A percentile compares a stretch with the other conserved stretches of the same genome.
phyloP scores from a whole-genome alignment of 2,113 vertebrate species.

The Oriolus oriolus region DNA sequence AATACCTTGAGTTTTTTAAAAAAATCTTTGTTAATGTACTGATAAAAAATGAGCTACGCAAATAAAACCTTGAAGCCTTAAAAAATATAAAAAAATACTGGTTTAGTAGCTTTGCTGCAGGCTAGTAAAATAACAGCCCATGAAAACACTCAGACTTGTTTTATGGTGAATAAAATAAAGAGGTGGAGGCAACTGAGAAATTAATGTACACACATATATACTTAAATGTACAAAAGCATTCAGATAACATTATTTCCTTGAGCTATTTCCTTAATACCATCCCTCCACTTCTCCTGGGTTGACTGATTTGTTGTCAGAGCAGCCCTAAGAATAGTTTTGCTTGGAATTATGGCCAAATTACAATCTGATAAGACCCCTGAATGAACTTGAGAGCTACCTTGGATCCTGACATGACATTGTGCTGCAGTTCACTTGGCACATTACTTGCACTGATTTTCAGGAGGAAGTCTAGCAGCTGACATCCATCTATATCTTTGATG shows the following conservation, averaged over 20 bases:
- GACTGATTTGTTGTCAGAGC: background rate
- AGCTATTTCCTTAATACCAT: background rate
- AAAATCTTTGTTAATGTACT: background rate
- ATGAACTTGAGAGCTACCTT: background rate
- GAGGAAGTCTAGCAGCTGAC: background rate
- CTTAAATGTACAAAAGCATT: background rate
- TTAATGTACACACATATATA: background rate
- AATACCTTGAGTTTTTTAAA: background rate
- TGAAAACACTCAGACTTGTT: background rate
- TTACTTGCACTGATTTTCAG: background rate
- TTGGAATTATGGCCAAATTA: background rate
- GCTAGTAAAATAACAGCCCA: background rate
- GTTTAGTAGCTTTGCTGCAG: background rate
- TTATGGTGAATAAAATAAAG: background rate
- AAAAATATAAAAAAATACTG: background rate
- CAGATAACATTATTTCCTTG: background rate
- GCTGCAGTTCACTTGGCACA: background rate
- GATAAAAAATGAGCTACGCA: background rate
- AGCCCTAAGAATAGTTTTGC: background rate
- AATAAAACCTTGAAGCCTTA: background rate
- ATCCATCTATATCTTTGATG: background rate
- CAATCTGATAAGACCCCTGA: background rate
- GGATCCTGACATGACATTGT: background rate
- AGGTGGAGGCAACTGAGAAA: background rate
- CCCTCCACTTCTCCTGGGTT: fast-evolving